These are phyloP conservation scores for Onthophagus sagittarius DNA, from an alignment of 2,888 invertebrate species.

Conservation along the genomic window DNA sequence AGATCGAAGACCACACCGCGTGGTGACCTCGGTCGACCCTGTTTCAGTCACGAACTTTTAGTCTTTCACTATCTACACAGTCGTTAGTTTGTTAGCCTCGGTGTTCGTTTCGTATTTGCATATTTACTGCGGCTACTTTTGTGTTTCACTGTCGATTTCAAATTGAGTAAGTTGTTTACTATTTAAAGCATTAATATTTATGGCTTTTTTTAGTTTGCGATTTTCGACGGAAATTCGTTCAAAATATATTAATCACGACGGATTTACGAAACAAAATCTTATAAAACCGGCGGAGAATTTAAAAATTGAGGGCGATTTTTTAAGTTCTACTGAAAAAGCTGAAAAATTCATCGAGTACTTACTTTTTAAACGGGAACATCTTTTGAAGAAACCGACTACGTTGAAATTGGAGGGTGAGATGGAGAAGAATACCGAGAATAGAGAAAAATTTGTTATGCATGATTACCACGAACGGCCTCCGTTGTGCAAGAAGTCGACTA, in stretches of 20 bases:
- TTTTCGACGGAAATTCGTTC: conserved; percentile 42
- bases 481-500: conserved; percentile 46
- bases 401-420: conserved; percentile 44
- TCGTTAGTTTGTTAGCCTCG: background rate
- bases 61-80: background rate
- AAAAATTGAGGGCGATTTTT: conserved; percentile 52
- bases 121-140: background rate
- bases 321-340: conserved; percentile 48
- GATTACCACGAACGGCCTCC: conserved; percentile 48
- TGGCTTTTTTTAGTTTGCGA: conserved; percentile 18
- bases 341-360: conserved; percentile 50
- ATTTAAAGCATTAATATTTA: background rate
- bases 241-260: conserved; percentile 42
- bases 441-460: conserved; percentile 50
- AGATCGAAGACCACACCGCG: background rate
- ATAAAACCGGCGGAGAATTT: conserved; percentile 48
- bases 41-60: background rate
- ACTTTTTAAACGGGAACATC: conserved; percentile 46
- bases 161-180: background rate
- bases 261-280: conserved; percentile 42
- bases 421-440: conserved; percentile 51
- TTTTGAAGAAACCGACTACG: conserved; percentile 46
- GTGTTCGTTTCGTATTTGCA: background rate
- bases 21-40: background rate
- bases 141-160: conserved; percentile 2